phyloP scores from a whole-genome alignment of 2,797 vertebrate genomes.

The Trichosurus vulpecula region DNA sequence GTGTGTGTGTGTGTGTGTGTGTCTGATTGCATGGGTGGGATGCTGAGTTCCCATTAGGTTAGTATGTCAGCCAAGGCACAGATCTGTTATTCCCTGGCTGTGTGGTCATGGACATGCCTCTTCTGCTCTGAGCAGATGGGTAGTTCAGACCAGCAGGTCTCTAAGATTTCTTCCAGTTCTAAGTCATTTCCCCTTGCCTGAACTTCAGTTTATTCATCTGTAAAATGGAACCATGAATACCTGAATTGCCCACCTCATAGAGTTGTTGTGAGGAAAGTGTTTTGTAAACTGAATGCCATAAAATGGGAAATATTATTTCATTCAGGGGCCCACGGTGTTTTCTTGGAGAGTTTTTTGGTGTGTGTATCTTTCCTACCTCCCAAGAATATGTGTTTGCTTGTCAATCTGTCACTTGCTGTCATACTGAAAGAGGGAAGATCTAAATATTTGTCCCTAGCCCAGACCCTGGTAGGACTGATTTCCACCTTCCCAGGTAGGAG shows the following conservation, averaged over 20 bases:
- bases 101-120: background rate
- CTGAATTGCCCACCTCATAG: background rate
- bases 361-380: background rate
- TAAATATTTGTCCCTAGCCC: slow-evolving; percentile 38
- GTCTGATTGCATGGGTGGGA: background rate
- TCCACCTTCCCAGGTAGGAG: slow-evolving; percentile 9
- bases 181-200: background rate
- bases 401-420: background rate
- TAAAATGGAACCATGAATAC: background rate
- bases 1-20: background rate
- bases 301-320: background rate
- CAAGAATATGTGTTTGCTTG: background rate
- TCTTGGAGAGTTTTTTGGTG: background rate
- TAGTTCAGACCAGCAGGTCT: background rate
- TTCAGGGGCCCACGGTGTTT: background rate
- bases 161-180: background rate
- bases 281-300: background rate
- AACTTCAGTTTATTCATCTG: background rate
- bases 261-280: background rate
- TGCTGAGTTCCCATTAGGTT: background rate
- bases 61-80: background rate
- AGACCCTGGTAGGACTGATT: slow-evolving; percentile 21
- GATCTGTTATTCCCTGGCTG: background rate
- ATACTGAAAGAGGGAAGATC: background rate
- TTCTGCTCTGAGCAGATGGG: background rate